A percentile compares a stretch with the other conserved stretches of the same genome.
Evolutionary conservation across 2,113 vertebrate genomes (phyloP).

Genomic region (Danio rerio): DNA sequence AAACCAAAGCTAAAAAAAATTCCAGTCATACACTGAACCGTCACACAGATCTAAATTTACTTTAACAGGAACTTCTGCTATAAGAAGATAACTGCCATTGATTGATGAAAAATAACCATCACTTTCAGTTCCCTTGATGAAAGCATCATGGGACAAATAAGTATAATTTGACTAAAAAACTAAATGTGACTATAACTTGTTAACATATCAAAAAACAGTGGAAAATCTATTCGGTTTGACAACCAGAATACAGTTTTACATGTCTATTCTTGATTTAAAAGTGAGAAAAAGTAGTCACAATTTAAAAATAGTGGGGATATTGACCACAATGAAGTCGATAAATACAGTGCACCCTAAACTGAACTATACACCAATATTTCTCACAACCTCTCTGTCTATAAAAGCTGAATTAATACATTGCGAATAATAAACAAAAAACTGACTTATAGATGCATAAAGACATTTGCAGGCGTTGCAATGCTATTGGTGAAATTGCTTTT

Average conservation of each 20-base stretch:
- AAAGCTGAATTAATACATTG: conserved; percentile 6
- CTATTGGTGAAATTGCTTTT: conserved; percentile 28
- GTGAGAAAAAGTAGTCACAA: background rate
- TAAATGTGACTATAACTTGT: background rate
- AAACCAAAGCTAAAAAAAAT: background rate
- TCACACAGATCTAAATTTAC: background rate
- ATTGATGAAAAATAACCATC: conserved; percentile 22
- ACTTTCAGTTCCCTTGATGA: conserved; percentile 24
- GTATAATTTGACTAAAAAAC: background rate
- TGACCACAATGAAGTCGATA: conserved; percentile 1
- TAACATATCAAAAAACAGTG: background rate
- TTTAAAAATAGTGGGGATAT: background rate
- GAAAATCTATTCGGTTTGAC: background rate
- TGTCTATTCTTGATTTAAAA: background rate
- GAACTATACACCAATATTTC: background rate
- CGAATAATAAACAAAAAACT: background rate
- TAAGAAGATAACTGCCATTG: background rate
- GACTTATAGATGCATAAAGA: background rate
- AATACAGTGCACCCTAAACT: background rate
- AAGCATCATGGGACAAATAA: background rate
- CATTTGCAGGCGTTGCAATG: background rate
- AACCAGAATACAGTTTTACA: background rate
- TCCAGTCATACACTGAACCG: background rate
- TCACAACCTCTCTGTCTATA: background rate
- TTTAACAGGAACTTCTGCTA: background rate